Conservation (phyloP, 2,888 invertebrate species). For the Mycogona germanica region DNA sequence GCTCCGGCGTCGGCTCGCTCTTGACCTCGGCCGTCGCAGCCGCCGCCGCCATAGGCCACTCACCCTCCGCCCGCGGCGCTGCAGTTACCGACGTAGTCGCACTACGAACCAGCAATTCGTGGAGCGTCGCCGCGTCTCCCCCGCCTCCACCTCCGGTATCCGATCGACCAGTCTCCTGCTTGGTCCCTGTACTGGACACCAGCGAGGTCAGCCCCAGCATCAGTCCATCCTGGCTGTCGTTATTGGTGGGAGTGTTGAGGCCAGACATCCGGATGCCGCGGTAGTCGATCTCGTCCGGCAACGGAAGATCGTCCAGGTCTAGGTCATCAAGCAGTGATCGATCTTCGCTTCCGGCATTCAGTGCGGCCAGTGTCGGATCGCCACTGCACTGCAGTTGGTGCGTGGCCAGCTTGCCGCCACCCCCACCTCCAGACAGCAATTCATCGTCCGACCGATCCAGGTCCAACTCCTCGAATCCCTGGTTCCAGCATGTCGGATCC, state of each 20-base stretch:
- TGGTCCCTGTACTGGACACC: conserved; percentile 23
- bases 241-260: conserved; percentile 10
- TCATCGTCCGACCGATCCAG: conserved; percentile 13
- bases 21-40: no score
- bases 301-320: conserved; percentile 68
- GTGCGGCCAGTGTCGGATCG: conserved; percentile 61
- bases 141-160: no score
- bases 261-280: conserved; percentile 4
- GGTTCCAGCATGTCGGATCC: background rate
- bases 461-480: conserved; percentile 13
- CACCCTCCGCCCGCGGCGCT: background rate
- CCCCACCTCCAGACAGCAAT: conserved; percentile 17
- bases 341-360: conserved; percentile 58
- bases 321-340: conserved; percentile 69
- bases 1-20: background rate
- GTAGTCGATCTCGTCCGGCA: conserved; percentile 48
- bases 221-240: conserved; percentile 22
- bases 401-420: background rate
- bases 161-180: no score
- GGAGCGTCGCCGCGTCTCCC: conserved; percentile 48
- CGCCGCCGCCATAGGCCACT: no score
- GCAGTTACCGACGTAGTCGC: background rate
- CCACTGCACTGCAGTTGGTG: background rate
- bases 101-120: conserved; percentile 23
- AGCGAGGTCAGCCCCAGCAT: no score